Percentiles rank a stretch among this genome's conserved stretches.
Conservation (phyloP, 2,113 vertebrate genomes). For the Irena cyanogastra region DNA sequence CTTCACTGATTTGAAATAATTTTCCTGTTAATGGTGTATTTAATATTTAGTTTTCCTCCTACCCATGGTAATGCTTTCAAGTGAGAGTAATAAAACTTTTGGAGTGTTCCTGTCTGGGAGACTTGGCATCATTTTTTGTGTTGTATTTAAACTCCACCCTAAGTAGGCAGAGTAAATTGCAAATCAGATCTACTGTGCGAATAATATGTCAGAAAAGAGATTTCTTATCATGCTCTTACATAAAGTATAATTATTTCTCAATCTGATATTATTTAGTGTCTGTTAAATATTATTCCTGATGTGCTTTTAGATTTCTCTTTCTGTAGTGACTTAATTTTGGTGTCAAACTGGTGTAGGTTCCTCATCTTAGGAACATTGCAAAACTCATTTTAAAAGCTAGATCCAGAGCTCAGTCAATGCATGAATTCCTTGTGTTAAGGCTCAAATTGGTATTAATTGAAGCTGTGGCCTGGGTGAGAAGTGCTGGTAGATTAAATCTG, state of each 20-base stretch:
- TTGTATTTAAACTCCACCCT: neutral
- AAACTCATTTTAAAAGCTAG: neutral
- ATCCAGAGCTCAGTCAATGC: neutral
- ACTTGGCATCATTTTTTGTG: neutral
- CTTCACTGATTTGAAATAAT: conserved; percentile 26
- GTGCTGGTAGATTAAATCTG: neutral
- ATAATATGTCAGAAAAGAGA: neutral
- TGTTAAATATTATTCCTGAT: neutral
- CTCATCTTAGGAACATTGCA: neutral
- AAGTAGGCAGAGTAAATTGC: neutral
- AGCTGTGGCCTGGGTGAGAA: neutral
- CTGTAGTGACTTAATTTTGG: neutral
- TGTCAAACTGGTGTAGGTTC: neutral
- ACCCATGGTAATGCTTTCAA: neutral
- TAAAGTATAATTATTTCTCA: neutral
- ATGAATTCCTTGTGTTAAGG: neutral
- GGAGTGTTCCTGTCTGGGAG: neutral
- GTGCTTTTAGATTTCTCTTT: neutral
- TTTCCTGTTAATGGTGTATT: conserved; percentile 5
- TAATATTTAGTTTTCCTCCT: conserved; percentile 32
- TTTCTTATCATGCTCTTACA: neutral
- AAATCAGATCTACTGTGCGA: neutral
- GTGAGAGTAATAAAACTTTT: conserved; percentile 5
- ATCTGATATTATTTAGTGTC: neutral
- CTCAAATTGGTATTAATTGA: conserved; percentile 18